Evolutionary conservation across 2,888 invertebrate genomes (phyloP), one percentile per base, ranked within the genome.

Genomic region (Capitulum mitella): DNA sequence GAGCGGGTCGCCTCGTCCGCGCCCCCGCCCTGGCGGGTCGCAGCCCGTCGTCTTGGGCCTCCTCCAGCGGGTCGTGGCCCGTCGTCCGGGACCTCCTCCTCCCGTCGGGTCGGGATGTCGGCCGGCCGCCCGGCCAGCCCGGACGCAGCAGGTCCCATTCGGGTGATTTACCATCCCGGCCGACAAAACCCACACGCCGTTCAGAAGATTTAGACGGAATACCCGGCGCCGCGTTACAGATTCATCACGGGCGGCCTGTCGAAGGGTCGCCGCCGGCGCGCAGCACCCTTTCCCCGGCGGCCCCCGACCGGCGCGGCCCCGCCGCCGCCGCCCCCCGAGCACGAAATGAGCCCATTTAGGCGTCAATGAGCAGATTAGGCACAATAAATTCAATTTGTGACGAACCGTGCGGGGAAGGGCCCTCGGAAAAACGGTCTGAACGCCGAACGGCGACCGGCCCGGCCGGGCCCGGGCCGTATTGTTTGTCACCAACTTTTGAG

Each of bases 341-440:
- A 40, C 37, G 12, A 70, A 70, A 70, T 40, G 70, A 70, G 70
- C 70, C 70, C 70, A 70, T 70, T 70, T 70, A 10, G 22, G 40
- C 70, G 70, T 70, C 70, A 70, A 70, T 70, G 70, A 70, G 70
- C 70, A 70, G 70, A 70, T 70, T 70, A 70, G 70, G 70, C 70
- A 29, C 70, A 70, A 40, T 70, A 70, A 70, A 70, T 70, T 70
- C 70, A 37, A 70, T 70, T 70, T 70, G 70, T 70, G 70, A 70
- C 70, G 40, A 70, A n/a, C 37, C 26, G 37, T 8, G 34, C 10
- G 3, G 70, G 26, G 70, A 34, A 70, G 70, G 70, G 70, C 40
- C 10, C 22, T 8, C 40, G 22, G 37, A 70, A 70, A 70, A 70
- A 70, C 40, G 70, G 51, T 43, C 51, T 22, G 64, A 19, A 34